Percentiles rank a stretch among this genome's conserved stretches.
Evolutionary conservation across 2,113 vertebrate genomes (phyloP).

Genomic region (Siphamia tubifer): DNA sequence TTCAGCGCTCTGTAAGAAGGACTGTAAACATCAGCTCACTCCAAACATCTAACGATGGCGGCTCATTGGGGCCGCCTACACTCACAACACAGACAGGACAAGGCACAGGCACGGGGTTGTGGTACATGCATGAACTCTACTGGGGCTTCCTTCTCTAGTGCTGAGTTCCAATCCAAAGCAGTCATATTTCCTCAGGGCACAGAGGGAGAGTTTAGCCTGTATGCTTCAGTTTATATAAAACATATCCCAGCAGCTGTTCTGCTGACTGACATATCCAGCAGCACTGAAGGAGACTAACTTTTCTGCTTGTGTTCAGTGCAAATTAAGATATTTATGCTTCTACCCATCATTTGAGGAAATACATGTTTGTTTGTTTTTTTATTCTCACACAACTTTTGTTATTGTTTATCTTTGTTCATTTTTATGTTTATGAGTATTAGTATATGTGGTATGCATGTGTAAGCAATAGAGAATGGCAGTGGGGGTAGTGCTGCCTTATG

Average conservation of each 20-base stretch:
- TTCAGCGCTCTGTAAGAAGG: slow-evolving; percentile 62
- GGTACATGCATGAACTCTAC: slow-evolving; percentile 69
- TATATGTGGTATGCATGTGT: slow-evolving; percentile 29
- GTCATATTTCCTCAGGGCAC: slow-evolving; percentile 78
- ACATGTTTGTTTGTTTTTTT: too few relatives aligned
- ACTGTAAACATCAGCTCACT: slow-evolving; percentile 60
- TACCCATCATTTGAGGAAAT: neutral
- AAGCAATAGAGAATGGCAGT: slow-evolving; percentile 29
- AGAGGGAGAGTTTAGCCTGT: slow-evolving; percentile 58
- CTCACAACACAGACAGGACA: slow-evolving; percentile 57
- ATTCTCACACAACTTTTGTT: neutral
- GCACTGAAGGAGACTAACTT: slow-evolving; percentile 39
- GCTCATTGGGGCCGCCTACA: slow-evolving; percentile 45
- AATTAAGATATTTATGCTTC: slow-evolving; percentile 15
- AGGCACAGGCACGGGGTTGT: slow-evolving; percentile 58
- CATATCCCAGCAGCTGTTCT: slow-evolving; percentile 72
- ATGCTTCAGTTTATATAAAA: slow-evolving; percentile 74
- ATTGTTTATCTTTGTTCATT: neutral
- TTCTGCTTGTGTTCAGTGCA: slow-evolving; percentile 16
- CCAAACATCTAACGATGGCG: slow-evolving; percentile 64
- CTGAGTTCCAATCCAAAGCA: slow-evolving; percentile 74
- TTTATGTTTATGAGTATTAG: slow-evolving; percentile 35
- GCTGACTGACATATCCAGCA: slow-evolving; percentile 68
- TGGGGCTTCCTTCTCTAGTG: slow-evolving; percentile 65
- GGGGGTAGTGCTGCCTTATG: slow-evolving; percentile 61